These are phyloP conservation scores for Ranitomeya imitator DNA, from an alignment of 2,113 vertebrate genomes.

Conservation along the genomic window DNA sequence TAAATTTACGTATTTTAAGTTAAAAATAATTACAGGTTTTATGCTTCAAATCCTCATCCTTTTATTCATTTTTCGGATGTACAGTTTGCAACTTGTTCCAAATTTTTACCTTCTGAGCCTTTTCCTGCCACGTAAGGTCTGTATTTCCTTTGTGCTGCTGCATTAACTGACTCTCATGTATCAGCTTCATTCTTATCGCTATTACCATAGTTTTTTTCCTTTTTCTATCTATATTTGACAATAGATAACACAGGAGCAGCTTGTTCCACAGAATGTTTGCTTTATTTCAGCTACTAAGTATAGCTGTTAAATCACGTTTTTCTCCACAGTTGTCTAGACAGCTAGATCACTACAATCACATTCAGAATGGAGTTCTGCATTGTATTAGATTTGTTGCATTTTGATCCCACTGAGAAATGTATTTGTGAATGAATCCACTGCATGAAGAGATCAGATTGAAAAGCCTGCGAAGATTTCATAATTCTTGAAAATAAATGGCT, in stretches of 20 bases:
- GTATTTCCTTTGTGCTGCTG: too few species aligned
- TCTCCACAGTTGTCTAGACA: slow-evolving; percentile 16
- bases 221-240: neutral
- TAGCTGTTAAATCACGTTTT: neutral
- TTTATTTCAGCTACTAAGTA: neutral
- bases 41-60: too few species aligned
- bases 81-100: too few species aligned
- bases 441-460: neutral
- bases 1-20: too few species aligned
- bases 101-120: too few species aligned
- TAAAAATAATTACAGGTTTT: too few species aligned
- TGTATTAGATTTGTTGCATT: slow-evolving; percentile 27
- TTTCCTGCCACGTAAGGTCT: too few species aligned
- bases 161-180: too few species aligned
- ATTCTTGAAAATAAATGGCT: slow-evolving; percentile 23
- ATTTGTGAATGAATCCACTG: slow-evolving; percentile 20
- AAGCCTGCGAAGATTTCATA: slow-evolving; percentile 12
- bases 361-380: neutral
- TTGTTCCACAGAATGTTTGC: neutral
- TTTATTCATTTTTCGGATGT: too few species aligned
- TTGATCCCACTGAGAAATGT: neutral
- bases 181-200: neutral
- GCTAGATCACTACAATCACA: neutral
- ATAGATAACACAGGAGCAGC: neutral
- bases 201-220: neutral